A percentile compares a stretch with the other conserved stretches of the same genome.
Conservation (phyloP, 2,113 vertebrate genomes). For the Zeus faber region DNA sequence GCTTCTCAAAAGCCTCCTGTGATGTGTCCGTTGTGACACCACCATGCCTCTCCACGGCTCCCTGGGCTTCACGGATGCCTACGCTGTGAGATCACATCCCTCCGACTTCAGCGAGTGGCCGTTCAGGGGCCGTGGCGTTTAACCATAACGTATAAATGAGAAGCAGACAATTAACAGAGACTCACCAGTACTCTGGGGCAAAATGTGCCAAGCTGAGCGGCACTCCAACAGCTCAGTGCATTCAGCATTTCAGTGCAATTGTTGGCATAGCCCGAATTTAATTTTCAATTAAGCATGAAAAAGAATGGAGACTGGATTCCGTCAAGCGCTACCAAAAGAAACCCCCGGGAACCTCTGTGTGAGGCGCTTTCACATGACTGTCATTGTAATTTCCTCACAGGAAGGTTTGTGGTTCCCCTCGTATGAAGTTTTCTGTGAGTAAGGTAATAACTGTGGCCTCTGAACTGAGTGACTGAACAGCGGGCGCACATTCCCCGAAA, state of each 20-base stretch:
- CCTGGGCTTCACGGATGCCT: conserved; percentile 31
- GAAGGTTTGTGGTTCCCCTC: conserved; percentile 32
- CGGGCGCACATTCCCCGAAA: conserved; percentile 46
- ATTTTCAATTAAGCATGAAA: conserved; percentile 75
- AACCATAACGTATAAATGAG: conserved; percentile 67
- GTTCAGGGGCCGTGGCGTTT: conserved; percentile 33
- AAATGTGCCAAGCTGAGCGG: conserved; percentile 42
- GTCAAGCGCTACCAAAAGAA: conserved; percentile 71
- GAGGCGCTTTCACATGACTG: conserved; percentile 41
- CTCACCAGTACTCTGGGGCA: conserved; percentile 30
- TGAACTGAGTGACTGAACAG: conserved; percentile 20
- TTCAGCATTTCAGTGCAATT: conserved; percentile 72
- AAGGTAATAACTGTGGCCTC: conserved; percentile 45
- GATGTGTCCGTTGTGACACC: conserved; percentile 52
- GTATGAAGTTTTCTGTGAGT: conserved; percentile 53
- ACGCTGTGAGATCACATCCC: conserved; percentile 46
- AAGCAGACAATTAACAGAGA: conserved; percentile 63
- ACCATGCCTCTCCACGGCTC: conserved; percentile 38
- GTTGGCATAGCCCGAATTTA: conserved; percentile 68
- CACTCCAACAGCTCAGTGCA: conserved; percentile 62
- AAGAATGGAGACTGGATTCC: conserved; percentile 47
- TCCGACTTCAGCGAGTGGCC: conserved; percentile 27
- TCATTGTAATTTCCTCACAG: conserved; percentile 53
- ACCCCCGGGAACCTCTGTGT: conserved; percentile 72
- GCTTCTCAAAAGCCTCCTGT: conserved; percentile 55